These are phyloP conservation scores for Noturus placidus DNA, from an alignment of 2,113 vertebrate species.

Conservation along the genomic window DNA sequence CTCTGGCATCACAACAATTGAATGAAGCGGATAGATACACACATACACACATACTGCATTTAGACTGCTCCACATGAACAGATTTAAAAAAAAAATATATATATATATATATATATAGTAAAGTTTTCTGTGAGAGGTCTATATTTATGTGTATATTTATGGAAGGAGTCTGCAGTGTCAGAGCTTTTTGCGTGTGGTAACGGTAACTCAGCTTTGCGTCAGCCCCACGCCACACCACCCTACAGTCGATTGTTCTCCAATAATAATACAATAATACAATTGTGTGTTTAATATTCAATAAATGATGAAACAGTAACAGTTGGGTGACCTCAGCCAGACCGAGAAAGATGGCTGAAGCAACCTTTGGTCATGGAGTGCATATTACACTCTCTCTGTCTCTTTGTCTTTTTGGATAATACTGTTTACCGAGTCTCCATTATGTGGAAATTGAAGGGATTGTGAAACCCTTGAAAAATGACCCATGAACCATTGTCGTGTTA, in stretches of 20 bases:
- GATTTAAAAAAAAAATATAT: neutral
- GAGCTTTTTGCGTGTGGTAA: neutral
- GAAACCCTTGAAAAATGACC: conserved; percentile 4
- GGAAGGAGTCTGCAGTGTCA: neutral
- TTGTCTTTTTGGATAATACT: conserved; percentile 13
- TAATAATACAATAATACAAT: too few species aligned
- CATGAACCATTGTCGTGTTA: conserved; percentile 27
- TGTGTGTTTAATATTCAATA: neutral
- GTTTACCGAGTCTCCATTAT: conserved; percentile 21
- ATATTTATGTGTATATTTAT: neutral
- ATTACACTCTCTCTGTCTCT: neutral
- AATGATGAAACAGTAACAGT: conserved; percentile 11
- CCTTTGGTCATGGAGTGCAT: conserved; percentile 10
- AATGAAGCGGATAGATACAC: neutral
- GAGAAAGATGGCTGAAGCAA: neutral
- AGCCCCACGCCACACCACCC: neutral
- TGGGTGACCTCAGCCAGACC: conserved; percentile 1
- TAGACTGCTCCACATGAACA: neutral
- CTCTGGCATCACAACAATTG: neutral
- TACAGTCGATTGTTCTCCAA: neutral
- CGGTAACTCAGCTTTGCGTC: too few species aligned
- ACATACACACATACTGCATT: neutral
- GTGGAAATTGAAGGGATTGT: neutral
- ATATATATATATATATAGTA: neutral
- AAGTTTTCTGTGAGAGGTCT: neutral